Percentiles rank a stretch among this genome's conserved stretches.
These are phyloP conservation scores for Tenodera sinensis DNA, from an alignment of 2,888 invertebrate species.

Conservation along the genomic window DNA sequence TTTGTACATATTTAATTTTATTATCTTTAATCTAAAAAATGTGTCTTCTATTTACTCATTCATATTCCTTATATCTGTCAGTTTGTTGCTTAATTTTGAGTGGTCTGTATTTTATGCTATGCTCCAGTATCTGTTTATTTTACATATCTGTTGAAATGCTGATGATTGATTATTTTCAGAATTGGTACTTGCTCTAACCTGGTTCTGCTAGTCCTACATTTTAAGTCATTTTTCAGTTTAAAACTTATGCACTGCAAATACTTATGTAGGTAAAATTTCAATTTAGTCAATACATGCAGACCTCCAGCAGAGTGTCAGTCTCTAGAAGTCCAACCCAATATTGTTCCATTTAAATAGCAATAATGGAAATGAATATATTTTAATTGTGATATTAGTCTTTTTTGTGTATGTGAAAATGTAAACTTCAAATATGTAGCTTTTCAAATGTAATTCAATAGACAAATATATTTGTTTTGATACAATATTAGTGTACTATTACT, in stretches of 20 bases:
- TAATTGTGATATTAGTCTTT: background rate
- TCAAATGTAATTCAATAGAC: background rate
- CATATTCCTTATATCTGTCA: background rate
- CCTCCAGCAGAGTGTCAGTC: background rate
- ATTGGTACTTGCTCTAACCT: background rate
- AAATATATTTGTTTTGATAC: background rate
- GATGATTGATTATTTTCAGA: background rate
- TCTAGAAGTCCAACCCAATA: background rate
- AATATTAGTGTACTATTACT: background rate
- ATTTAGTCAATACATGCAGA: background rate
- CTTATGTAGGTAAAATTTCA: background rate
- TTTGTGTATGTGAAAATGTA: background rate
- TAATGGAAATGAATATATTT: background rate
- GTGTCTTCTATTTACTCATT: background rate
- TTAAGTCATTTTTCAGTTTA: background rate
- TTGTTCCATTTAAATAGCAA: background rate
- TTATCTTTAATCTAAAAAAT: background rate
- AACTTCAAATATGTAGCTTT: background rate
- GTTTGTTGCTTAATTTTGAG: background rate
- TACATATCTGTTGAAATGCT: background rate
- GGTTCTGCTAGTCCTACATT: background rate
- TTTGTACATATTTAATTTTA: background rate
- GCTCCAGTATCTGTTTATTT: background rate
- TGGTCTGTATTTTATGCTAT: background rate
- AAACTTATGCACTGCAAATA: background rate